These are phyloP conservation scores for Zaprionus kolodkinae DNA, from an alignment of 1,140 invertebrate genomes.

Conservation along the genomic window DNA sequence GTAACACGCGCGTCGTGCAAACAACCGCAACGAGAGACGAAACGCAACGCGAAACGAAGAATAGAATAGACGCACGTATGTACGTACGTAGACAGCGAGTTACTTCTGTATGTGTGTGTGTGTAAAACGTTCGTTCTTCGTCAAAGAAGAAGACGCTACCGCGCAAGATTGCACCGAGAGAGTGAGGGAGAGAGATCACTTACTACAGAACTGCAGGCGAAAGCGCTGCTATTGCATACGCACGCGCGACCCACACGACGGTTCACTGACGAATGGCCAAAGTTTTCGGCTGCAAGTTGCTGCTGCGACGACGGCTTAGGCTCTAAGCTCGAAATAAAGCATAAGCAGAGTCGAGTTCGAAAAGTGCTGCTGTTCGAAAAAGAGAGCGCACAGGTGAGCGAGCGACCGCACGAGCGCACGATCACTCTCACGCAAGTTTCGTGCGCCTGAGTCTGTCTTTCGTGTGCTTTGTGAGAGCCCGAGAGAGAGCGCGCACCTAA, in stretches of 20 bases:
- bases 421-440: slow-evolving; percentile 41
- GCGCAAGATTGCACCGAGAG: background rate
- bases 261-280: slow-evolving; percentile 69
- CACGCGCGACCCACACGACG: slow-evolving; percentile 55
- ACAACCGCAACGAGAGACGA: slow-evolving; percentile 7
- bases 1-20: slow-evolving; percentile 51
- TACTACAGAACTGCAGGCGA: slow-evolving; percentile 23
- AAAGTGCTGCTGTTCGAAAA: slow-evolving; percentile 22
- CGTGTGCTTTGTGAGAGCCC: slow-evolving; percentile 3
- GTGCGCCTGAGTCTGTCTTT: slow-evolving; percentile 54
- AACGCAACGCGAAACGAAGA: slow-evolving; percentile 5
- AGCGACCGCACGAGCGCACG: slow-evolving; percentile 3
- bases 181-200: too few species aligned
- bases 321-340: slow-evolving; percentile 59
- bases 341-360: slow-evolving; percentile 51
- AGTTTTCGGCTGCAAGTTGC: slow-evolving; percentile 57
- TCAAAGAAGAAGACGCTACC: slow-evolving; percentile 66
- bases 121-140: slow-evolving; percentile 77
- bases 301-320: background rate
- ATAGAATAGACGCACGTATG: slow-evolving; percentile 2
- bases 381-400: background rate
- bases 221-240: slow-evolving; percentile 15
- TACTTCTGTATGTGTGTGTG: slow-evolving; percentile 9
- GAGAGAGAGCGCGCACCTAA: background rate
- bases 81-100: background rate